Evolutionary conservation across 2,113 vertebrate genomes (phyloP), one percentile per base, ranked within the genome.

Genomic region (Cynocephalus volans): DNA sequence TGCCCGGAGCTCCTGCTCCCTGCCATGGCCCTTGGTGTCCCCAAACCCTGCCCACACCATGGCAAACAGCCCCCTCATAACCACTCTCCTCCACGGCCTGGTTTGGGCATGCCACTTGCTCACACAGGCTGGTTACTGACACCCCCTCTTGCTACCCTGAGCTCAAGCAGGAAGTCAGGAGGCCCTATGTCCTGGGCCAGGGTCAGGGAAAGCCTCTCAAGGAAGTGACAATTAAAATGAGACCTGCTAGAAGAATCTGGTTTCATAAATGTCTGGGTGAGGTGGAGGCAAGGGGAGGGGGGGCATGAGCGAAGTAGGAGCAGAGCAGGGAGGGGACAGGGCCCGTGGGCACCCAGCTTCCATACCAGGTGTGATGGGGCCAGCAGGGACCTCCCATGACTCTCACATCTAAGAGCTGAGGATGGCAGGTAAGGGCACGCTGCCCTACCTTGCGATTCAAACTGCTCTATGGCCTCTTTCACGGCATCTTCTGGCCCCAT

Each of bases 401-500:
- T 69, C 31, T 14, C 1, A 12, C n/a, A 50, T 45, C 73, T 52
- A 21, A 72, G 36, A 41, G 56, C 73, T 31, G 15, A 1, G 45
- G 4, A n/a, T 21, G 76, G 50, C 18, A 1, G 28, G 76, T 79
- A 18, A 23, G 1, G 48, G 33, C 9, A 23, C 6, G 0, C 6
- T 0, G 0, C 64, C 10, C 58, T 98, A 99, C 99, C 99, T 98
- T 99, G 99, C 54, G 99, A 99, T 88, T 99, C 99, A 93, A 99
- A 99, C 98, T 99, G 99, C 95, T 99, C 99, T 89, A 99, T 98
- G 0, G 99, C 99, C 18, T 99, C 99, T 7, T 91, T 98, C 92
- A 99, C 72, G 0, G 99, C 99, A 94, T 99, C 99, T 23, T 99
- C 99, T 0, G 99, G 98, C 0, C 99, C 99, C 99, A 99, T 99